Evolutionary conservation across 37 sponge, comb jelly and placozoan species (phyloP).

Genomic region (Chondrosia reniformis): DNA sequence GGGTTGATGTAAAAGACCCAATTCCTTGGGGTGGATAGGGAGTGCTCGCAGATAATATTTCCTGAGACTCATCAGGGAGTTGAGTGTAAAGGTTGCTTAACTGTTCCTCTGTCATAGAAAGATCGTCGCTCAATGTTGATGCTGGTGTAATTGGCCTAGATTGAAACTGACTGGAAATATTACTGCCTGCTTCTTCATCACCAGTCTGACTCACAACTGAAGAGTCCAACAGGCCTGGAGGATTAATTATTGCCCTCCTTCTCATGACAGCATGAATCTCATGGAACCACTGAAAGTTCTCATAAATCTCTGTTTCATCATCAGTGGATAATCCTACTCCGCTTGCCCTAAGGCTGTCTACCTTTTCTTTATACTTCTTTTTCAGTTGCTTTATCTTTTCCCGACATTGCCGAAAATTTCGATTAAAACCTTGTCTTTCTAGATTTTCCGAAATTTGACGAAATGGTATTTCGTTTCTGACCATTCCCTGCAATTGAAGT

Average conservation of each 20-base stretch:
- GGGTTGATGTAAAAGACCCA: no score
- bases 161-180: no score
- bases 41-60: no score
- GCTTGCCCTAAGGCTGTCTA: slow-evolving; percentile 5
- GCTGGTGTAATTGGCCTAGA: no score
- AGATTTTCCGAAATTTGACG: background rate
- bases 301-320: background rate
- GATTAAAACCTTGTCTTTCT: background rate
- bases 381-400: slow-evolving; percentile 16
- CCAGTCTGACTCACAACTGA: background rate
- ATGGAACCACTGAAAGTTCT: background rate
- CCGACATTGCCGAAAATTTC: slow-evolving; percentile 8
- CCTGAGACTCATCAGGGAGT: no score
- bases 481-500: background rate
- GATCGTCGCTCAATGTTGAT: no score
- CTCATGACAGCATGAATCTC: slow-evolving; percentile 1
- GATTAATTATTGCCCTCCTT: background rate
- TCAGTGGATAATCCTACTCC: slow-evolving; percentile 4
- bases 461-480: background rate
- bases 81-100: no score
- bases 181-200: no score
- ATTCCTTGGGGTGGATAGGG: no score
- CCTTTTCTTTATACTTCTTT: slow-evolving; percentile 23
- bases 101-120: no score
- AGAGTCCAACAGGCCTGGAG: background rate